A percentile compares a stretch with the other conserved stretches of the same genome.
Evolutionary conservation across 2,113 vertebrate species (phyloP).

Genomic region (Oncorhynchus tshawytscha): DNA sequence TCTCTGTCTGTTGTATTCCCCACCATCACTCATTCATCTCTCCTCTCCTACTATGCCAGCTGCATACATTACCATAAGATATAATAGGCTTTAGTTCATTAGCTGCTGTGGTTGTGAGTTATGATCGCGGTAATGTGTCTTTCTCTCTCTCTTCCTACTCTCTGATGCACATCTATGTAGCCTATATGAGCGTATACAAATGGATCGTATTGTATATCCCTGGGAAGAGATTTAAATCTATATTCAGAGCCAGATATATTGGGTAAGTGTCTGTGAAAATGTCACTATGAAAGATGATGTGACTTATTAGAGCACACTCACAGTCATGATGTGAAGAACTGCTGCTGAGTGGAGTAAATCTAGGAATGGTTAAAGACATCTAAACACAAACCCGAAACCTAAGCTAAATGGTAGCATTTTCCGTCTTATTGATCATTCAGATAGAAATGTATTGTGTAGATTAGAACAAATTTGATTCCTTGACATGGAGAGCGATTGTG

Average conservation of each 20-base stretch:
- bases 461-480: too few relatives aligned
- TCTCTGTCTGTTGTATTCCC: neutral
- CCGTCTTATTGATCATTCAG: too few relatives aligned
- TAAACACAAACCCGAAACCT: too few relatives aligned
- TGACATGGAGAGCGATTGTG: too few relatives aligned
- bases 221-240: conserved; percentile 31
- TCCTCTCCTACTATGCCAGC: neutral
- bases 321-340: conserved; percentile 2
- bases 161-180: conserved; percentile 39
- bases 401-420: neutral
- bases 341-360: neutral
- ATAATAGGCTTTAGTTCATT: conserved; percentile 10
- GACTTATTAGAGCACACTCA: conserved; percentile 24
- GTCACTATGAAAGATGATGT: conserved; percentile 41
- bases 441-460: too few relatives aligned
- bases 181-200: conserved; percentile 37
- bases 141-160: neutral
- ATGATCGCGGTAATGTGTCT: conserved; percentile 14
- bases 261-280: conserved; percentile 35
- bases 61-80: conserved; percentile 37
- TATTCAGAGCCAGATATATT: conserved; percentile 32
- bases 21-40: neutral
- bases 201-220: conserved; percentile 32
- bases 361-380: neutral
- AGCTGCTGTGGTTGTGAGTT: conserved; percentile 34